Evolutionary conservation across 2,113 vertebrate genomes (phyloP).

Genomic region (Notechis scutatus): DNA sequence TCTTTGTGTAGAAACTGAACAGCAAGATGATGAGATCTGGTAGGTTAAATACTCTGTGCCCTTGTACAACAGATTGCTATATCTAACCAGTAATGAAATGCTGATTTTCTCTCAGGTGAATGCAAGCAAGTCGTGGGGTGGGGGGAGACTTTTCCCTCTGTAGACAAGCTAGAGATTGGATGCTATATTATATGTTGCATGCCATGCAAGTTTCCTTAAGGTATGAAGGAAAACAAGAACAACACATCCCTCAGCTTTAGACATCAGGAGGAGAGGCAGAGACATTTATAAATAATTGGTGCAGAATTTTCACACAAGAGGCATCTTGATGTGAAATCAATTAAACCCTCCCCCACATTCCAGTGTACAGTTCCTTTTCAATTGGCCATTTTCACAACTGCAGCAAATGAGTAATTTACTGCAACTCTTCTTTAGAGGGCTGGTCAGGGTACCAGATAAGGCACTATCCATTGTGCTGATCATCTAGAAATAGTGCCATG

Average conservation of each 20-base stretch:
- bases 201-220: conserved; percentile 2
- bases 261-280: conserved; percentile 13
- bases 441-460: background rate
- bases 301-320: conserved; percentile 35
- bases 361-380: background rate
- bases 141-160: conserved; percentile 11
- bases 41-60: conserved; percentile 36
- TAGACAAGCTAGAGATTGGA: rapidly evolving
- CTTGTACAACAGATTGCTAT: conserved; percentile 47
- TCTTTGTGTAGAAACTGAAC: conserved; percentile 29
- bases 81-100: conserved; percentile 22
- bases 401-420: background rate
- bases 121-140: background rate
- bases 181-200: conserved; percentile 29
- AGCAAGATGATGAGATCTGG: conserved; percentile 30
- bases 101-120: conserved; percentile 40
- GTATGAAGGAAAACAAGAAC: background rate
- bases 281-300: conserved; percentile 5
- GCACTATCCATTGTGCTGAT: conserved; percentile 66
- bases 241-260: conserved; percentile 14
- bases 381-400: background rate
- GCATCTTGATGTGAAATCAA: conserved; percentile 41
- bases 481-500: background rate
- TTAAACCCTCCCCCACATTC: conserved; percentile 22
- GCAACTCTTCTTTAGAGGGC: conserved; percentile 8